These are phyloP conservation scores for Rallus limicola DNA, from an alignment of 2,113 vertebrate species.

Conservation along the genomic window DNA sequence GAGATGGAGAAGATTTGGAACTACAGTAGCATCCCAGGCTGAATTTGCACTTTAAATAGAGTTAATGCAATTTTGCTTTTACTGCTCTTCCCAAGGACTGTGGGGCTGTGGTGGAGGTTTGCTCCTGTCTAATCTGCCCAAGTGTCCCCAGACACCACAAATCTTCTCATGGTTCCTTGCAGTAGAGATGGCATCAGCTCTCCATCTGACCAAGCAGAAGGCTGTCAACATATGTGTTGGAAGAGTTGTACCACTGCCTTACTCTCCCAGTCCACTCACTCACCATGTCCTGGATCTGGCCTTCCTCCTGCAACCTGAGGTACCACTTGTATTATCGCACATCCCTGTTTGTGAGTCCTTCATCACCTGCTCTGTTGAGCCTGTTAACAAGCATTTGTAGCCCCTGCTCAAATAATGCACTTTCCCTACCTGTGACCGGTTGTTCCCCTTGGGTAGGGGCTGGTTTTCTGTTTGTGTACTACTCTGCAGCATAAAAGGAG, in stretches of 20 bases:
- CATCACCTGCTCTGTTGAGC: background rate
- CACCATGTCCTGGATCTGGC: background rate
- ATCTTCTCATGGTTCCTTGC: background rate
- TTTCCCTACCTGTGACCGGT: background rate
- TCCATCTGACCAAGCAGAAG: background rate
- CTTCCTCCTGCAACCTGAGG: background rate
- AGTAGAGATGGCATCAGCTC: background rate
- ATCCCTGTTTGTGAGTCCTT: background rate
- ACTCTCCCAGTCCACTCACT: background rate
- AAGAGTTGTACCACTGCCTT: background rate
- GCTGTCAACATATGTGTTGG: accelerated
- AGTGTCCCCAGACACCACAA: background rate
- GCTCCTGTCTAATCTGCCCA: background rate
- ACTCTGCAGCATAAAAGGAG: background rate
- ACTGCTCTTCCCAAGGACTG: background rate
- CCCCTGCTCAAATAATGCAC: accelerated
- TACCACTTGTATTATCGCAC: background rate
- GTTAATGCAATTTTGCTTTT: background rate
- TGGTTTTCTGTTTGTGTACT: background rate
- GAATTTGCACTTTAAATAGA: background rate
- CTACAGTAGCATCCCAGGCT: background rate
- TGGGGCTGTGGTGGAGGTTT: background rate
- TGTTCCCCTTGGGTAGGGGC: background rate
- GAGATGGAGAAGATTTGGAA: background rate
- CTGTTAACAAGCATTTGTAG: background rate